These are phyloP conservation scores for Labrus mixtus DNA, from an alignment of 2,113 vertebrate species.

Conservation along the genomic window DNA sequence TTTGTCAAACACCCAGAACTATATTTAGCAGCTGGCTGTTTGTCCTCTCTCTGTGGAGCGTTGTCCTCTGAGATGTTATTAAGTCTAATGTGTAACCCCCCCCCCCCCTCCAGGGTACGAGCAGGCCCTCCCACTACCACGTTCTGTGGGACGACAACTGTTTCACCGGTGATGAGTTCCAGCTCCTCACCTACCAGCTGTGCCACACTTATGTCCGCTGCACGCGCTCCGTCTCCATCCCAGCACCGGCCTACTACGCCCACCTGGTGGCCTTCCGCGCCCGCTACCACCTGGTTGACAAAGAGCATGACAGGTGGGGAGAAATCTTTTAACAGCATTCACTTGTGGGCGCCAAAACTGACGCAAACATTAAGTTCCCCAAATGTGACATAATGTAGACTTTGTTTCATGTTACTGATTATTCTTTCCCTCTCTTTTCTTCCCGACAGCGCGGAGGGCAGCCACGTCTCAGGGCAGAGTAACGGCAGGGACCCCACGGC, in stretches of 20 bases:
- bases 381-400: too few relatives aligned
- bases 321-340: too few relatives aligned
- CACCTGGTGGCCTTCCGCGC: constrained; percentile 97
- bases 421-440: background rate
- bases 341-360: too few relatives aligned
- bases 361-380: too few relatives aligned
- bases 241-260: constrained; percentile 96
- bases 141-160: constrained; percentile 98
- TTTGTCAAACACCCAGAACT: background rate
- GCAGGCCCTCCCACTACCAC: constrained; percentile 96
- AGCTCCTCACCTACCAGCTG: constrained; percentile 98
- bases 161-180: constrained; percentile 96
- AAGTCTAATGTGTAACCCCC: background rate
- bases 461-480: constrained; percentile 85
- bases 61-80: background rate
- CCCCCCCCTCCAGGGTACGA: constrained; percentile 89
- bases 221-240: constrained; percentile 96
- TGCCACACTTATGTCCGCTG: constrained; percentile 98
- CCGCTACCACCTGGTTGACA: constrained; percentile 97
- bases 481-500: constrained; percentile 83
- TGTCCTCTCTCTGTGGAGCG: constrained; percentile 1
- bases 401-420: background rate
- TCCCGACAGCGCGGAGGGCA: constrained; percentile 80
- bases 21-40: constrained; percentile 6
- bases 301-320: constrained; percentile 95